These are phyloP conservation scores for Gasteruption jaculator DNA, from an alignment of 2,888 invertebrate genomes.

Conservation along the genomic window DNA sequence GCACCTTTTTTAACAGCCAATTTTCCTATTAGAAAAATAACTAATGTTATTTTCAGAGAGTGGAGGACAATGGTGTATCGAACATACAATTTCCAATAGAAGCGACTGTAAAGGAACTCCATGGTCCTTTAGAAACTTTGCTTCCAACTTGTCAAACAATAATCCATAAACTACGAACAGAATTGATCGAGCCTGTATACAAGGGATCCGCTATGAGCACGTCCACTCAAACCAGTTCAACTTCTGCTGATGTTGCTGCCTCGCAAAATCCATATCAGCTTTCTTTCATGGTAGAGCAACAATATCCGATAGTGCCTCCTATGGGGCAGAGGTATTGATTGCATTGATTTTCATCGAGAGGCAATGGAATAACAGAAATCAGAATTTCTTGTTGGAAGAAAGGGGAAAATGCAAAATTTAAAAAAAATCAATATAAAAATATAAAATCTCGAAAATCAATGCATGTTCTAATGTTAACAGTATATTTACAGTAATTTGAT, in stretches of 20 bases:
- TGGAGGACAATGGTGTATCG: conserved; percentile 59
- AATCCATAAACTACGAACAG: conserved; percentile 60
- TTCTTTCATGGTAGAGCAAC: conserved; percentile 32
- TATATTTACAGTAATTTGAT: too few species aligned
- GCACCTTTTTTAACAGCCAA: too few species aligned
- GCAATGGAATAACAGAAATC: too few species aligned
- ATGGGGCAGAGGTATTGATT: conserved; percentile 29
- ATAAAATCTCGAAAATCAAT: too few species aligned
- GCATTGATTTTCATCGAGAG: conserved; percentile 24
- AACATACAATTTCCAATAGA: conserved; percentile 61
- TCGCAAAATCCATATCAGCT: conserved; percentile 22
- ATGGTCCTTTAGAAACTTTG: conserved; percentile 60
- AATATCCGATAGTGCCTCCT: conserved; percentile 12
- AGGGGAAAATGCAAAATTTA: too few species aligned
- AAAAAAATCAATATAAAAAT: too few species aligned
- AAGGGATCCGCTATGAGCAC: conserved; percentile 48
- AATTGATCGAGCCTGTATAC: conserved; percentile 64
- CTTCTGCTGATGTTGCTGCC: not conserved
- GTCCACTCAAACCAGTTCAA: conserved; percentile 53
- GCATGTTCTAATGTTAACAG: too few species aligned
- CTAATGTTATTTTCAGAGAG: conserved; percentile 57
- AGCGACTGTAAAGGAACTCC: conserved; percentile 55
- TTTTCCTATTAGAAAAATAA: too few species aligned
- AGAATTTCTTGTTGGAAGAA: too few species aligned
- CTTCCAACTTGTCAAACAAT: conserved; percentile 64